Percentiles rank a stretch among this genome's conserved stretches.
phyloP scores from a whole-genome alignment of 2,113 vertebrate species.

The Lucifuga dentata region DNA sequence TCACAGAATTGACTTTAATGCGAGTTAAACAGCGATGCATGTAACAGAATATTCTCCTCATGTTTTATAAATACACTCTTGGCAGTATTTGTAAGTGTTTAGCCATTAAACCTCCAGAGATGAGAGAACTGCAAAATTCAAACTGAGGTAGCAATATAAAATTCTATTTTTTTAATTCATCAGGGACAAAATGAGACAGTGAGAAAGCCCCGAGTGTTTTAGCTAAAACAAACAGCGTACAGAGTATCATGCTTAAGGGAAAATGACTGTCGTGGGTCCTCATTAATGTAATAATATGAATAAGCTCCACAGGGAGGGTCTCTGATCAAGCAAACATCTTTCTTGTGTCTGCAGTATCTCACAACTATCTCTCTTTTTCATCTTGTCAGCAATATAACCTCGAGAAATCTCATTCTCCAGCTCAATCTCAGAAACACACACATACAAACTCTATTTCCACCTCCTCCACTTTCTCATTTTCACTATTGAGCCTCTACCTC shows the following conservation, averaged over 20 bases:
- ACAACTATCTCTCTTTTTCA: conserved; percentile 35
- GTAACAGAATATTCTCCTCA: conserved; percentile 18
- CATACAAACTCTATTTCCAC: conserved; percentile 10
- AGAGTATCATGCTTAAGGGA: conserved; percentile 18
- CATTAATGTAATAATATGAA: conserved; percentile 59
- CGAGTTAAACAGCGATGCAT: conserved; percentile 43
- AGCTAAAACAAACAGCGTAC: conserved; percentile 45
- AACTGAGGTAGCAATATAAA: conserved; percentile 11
- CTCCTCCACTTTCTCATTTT: conserved; percentile 29
- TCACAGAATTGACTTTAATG: conserved; percentile 29
- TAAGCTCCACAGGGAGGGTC: conserved; percentile 41
- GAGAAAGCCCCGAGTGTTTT: conserved; percentile 19
- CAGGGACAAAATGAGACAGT: conserved; percentile 22
- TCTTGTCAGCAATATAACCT: conserved; percentile 22
- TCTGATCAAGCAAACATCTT: conserved; percentile 47
- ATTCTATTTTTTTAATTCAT: conserved; percentile 18
- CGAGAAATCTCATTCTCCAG: conserved; percentile 23
- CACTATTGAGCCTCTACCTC: conserved; percentile 36
- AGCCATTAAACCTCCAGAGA: conserved; percentile 20
- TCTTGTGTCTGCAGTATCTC: conserved; percentile 18
- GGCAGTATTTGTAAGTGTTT: conserved; percentile 5
- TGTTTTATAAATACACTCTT: conserved; percentile 23
- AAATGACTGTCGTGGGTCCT: conserved; percentile 33
- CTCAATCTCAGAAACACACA: conserved; percentile 23
- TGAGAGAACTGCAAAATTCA: conserved; percentile 9